Evolutionary conservation across 2,113 vertebrate genomes (phyloP).

Genomic region (Pedionomus torquatus): DNA sequence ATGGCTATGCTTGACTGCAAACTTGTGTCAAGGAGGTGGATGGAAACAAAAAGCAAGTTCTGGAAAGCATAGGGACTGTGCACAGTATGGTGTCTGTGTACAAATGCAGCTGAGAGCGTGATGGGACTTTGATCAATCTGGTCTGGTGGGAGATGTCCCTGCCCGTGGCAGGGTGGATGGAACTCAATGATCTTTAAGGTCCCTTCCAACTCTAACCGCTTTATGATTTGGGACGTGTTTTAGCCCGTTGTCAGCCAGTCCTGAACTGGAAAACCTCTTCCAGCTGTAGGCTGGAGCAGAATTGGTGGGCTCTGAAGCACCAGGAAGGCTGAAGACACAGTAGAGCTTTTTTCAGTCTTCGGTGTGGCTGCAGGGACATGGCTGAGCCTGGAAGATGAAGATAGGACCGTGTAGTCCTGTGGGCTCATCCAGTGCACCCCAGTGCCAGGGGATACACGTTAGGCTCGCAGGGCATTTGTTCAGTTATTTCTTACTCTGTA

Average conservation of each 20-base stretch:
- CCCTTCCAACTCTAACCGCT: too few relatives aligned
- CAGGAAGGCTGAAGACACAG: not conserved
- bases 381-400: not conserved
- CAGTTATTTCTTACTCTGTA: constrained; percentile 67
- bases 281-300: not conserved
- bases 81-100: not conserved
- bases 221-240: not conserved
- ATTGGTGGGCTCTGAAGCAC: not conserved
- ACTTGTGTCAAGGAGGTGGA: not conserved
- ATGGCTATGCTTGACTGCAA: not conserved
- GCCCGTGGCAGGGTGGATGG: too few relatives aligned
- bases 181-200: too few relatives aligned
- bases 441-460: not conserved
- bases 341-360: not conserved
- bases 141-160: too few relatives aligned
- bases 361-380: not conserved
- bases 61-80: not conserved
- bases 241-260: not conserved
- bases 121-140: too few relatives aligned
- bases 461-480: constrained; percentile 54
- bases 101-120: too few relatives aligned
- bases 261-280: not conserved
- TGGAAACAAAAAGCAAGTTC: not conserved
- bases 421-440: not conserved
- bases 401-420: not conserved